phyloP scores from a whole-genome alignment of 2,888 invertebrate species.

The Corbicula japonica region DNA sequence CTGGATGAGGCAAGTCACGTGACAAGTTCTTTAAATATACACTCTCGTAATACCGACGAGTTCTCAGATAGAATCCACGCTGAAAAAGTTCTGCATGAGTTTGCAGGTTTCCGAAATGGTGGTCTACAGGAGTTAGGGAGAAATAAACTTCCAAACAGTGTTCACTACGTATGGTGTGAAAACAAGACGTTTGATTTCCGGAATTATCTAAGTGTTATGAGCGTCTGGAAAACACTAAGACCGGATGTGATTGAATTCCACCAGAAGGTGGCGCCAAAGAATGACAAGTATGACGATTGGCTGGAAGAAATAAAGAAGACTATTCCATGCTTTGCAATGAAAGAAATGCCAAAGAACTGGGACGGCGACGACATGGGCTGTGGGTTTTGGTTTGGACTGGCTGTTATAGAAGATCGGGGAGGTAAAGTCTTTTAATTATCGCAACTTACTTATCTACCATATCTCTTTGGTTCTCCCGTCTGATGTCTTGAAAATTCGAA shows the following conservation, averaged over 20 bases:
- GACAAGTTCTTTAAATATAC: neutral
- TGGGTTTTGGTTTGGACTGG: conserved; percentile 65
- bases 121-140: conserved; percentile 52
- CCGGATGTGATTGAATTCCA: conserved; percentile 81
- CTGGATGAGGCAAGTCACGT: conserved; percentile 14
- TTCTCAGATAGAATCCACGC: conserved; percentile 27
- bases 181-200: conserved; percentile 78
- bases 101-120: conserved; percentile 40
- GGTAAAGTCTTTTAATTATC: too few species aligned
- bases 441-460: too few species aligned
- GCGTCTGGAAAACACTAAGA: conserved; percentile 77
- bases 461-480: too few species aligned
- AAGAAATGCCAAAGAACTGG: conserved; percentile 66
- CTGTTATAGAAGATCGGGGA: conserved; percentile 76
- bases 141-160: conserved; percentile 65
- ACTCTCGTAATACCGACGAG: neutral
- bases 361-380: conserved; percentile 64
- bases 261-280: conserved; percentile 55
- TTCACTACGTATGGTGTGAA: conserved; percentile 82
- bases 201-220: conserved; percentile 81
- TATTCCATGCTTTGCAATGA: conserved; percentile 70
- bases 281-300: conserved; percentile 80
- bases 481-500: too few species aligned
- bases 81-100: conserved; percentile 51
- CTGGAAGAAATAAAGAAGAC: conserved; percentile 73